Conservation (phyloP, 1,140 invertebrate genomes). For the Globodera ellingtonae region DNA sequence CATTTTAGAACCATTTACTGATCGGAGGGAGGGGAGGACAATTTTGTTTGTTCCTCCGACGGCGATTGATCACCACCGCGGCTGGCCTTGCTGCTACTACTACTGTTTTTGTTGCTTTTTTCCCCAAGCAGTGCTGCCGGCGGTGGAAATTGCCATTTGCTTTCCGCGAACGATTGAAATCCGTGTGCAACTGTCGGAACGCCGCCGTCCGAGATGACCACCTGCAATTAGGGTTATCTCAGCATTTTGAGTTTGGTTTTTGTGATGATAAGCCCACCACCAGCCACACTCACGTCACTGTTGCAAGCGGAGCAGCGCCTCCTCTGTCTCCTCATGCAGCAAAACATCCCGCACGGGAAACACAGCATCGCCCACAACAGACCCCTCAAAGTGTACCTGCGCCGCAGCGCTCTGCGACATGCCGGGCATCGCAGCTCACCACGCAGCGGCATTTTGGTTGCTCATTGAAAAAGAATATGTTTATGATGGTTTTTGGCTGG, state of each 20-base stretch:
- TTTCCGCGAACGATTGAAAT: conserved; percentile 42
- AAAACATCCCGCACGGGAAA: conserved; percentile 59
- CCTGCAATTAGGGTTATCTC: conserved; percentile 14
- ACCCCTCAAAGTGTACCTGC: conserved; percentile 52
- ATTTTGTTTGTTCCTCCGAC: too few species aligned
- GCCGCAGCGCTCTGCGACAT: conserved; percentile 33
- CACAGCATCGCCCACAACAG: conserved; percentile 57
- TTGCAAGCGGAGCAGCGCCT: conserved; percentile 46
- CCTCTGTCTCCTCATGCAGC: conserved; percentile 46
- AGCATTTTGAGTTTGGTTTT: neutral
- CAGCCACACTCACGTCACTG: conserved; percentile 45
- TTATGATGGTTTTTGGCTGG: neutral
- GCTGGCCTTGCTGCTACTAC: neutral
- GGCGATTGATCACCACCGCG: too few species aligned
- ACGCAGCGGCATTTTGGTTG: neutral
- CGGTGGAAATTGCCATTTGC: conserved; percentile 45
- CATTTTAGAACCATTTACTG: too few species aligned
- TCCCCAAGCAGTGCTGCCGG: neutral
- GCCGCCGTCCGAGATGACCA: conserved; percentile 36
- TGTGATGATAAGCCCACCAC: neutral
- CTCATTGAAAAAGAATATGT: neutral
- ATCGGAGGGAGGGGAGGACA: too few species aligned
- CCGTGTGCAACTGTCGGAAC: conserved; percentile 37
- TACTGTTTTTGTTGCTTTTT: conserved; percentile 6
- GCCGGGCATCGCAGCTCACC: conserved; percentile 24